Percentiles rank a stretch among this genome's conserved stretches.
Conservation (phyloP, 2,797 vertebrate species). For the Triplophysa bombifrons region DNA sequence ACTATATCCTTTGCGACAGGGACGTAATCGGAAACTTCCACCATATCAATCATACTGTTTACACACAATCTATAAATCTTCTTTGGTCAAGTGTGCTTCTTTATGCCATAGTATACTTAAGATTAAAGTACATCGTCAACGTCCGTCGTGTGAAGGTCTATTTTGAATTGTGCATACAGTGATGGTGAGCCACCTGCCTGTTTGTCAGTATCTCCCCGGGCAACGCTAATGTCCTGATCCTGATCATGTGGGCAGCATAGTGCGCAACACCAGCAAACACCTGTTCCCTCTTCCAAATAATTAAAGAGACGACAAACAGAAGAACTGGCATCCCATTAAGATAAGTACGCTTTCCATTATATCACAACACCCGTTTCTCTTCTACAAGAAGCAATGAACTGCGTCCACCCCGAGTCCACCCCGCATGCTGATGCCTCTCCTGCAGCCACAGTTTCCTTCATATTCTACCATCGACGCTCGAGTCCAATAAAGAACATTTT, state of each 20-base stretch:
- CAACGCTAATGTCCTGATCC: slow-evolving; percentile 5
- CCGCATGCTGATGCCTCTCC: no score
- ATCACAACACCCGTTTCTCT: neutral
- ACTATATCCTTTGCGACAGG: neutral
- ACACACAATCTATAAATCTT: neutral
- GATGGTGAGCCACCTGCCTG: slow-evolving; percentile 1
- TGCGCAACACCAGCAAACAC: slow-evolving; percentile 21
- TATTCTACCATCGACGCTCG: neutral
- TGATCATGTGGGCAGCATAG: neutral
- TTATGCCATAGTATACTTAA: neutral
- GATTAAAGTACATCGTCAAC: neutral
- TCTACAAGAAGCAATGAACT: neutral
- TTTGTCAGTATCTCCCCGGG: neutral
- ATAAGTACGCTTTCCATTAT: neutral
- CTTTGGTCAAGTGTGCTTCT: neutral
- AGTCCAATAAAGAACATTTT: neutral
- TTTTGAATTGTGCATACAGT: neutral
- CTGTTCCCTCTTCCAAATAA: neutral
- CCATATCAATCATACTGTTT: neutral
- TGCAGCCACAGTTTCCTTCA: neutral
- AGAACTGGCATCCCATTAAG: slow-evolving; percentile 1
- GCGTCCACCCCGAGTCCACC: neutral
- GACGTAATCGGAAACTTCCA: neutral
- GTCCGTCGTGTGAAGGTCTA: neutral
- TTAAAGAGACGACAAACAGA: slow-evolving; percentile 25